Base-by-base conservation (phyloP, 2,888 invertebrate species). In the Nasonovia ribisnigri region DNA sequence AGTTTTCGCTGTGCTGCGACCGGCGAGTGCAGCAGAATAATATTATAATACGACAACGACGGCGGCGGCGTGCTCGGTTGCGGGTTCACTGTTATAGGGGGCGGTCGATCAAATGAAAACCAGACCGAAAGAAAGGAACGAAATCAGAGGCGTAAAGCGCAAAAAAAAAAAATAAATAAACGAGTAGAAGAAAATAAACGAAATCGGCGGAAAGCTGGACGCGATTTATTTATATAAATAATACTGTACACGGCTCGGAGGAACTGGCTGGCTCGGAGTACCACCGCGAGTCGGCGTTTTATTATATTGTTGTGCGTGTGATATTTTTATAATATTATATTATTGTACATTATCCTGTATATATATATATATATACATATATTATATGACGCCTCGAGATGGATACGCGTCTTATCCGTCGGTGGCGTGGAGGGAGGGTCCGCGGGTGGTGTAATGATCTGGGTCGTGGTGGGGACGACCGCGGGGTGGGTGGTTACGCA, bases 151-250 rank as follows among this genome's bases (percentile, higher is more conserved):
- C 36, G 67, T 16, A 77, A 67, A 67, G 60, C 60, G 51, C n/a
- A n/a, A n/a, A n/a, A n/a, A n/a, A n/a, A 54, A 54, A 51, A 54
- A 54, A 36, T 20, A 36, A 36, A 20, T 36, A 36, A 36, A 48
- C 2, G 51, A 36, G 24, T 24, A n/a, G 88, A 20, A 51, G 57
- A 26, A 16, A 36, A 88, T 24, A 88, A 20, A 51, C 29, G 43
- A 86, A 46, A 86, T 46, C 46, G 20, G 77, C 8, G 77, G 20
- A 36, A 77, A 77, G 77, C 77, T 24, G 36, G 29, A 86, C 16
- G 29, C 46, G 10, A 43, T 86, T 86, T 86, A 86, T 86, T 86
- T 86, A 86, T 86, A 86, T 36, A 86, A 86, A 46, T 86, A 43
- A 42, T 42, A 36, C 46, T 29, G 43, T 20, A 77, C 36, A 77